Evolutionary conservation across 2,797 vertebrate genomes (phyloP).

Genomic region (Microhierax caerulescens): DNA sequence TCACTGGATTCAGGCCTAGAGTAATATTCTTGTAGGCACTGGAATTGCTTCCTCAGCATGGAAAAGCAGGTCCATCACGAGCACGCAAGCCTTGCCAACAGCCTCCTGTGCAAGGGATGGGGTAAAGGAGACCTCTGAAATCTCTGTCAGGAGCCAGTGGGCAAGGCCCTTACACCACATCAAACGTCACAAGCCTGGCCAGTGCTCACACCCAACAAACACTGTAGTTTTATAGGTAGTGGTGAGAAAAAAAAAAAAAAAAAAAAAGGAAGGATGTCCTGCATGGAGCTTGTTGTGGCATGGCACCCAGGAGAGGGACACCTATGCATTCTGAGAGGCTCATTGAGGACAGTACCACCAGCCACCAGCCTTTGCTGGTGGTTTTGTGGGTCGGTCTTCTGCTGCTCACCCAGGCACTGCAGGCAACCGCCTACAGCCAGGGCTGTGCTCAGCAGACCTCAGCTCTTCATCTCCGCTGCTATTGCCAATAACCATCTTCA

Average conservation of each 20-base stretch:
- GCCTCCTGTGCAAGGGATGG: background rate
- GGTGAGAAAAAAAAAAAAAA: background rate
- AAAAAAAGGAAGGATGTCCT: background rate
- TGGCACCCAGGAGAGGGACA: background rate
- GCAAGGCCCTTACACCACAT: background rate
- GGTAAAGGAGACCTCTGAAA: background rate
- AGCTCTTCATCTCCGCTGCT: background rate
- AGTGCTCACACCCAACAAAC: background rate
- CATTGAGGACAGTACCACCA: background rate
- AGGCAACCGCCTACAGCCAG: background rate
- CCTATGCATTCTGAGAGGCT: background rate
- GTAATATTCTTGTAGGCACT: background rate
- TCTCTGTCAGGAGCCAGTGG: accelerated
- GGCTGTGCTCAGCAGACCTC: background rate
- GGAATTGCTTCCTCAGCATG: background rate
- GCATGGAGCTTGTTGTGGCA: background rate
- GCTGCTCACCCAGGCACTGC: background rate
- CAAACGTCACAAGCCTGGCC: background rate
- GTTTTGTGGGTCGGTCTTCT: background rate
- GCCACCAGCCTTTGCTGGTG: background rate
- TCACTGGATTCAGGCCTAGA: background rate
- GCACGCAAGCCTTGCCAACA: background rate
- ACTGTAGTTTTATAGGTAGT: background rate
- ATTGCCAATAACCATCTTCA: background rate
- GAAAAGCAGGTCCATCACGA: background rate